Conservation (phyloP, 2,797 vertebrate species). For the Pipistrellus nathusii region DNA sequence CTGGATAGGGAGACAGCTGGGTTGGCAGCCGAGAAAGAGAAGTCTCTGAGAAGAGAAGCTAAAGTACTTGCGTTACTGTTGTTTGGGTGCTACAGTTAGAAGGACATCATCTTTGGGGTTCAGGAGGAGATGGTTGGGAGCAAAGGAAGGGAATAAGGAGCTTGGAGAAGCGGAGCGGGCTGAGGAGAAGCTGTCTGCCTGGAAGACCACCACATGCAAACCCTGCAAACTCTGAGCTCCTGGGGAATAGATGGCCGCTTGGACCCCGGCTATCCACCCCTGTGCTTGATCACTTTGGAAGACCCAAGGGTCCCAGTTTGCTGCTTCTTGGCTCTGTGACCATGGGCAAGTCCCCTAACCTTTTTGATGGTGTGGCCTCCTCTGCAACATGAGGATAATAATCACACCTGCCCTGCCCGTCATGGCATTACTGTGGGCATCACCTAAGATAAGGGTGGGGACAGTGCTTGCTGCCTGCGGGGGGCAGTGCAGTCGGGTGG, state of each 20-base stretch:
- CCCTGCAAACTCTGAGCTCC: neutral
- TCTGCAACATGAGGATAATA: neutral
- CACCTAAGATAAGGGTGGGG: neutral
- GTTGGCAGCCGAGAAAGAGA: neutral
- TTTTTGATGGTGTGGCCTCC: neutral
- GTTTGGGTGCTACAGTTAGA: neutral
- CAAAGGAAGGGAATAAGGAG: neutral
- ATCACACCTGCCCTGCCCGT: neutral
- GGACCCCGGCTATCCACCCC: neutral
- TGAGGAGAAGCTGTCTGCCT: neutral
- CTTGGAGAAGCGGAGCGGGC: neutral
- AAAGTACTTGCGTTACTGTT: neutral
- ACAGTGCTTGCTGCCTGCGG: neutral
- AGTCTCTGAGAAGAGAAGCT: neutral
- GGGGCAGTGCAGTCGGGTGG: neutral
- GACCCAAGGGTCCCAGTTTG: neutral
- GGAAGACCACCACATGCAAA: neutral
- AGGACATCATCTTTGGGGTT: neutral
- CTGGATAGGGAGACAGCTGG: too few relatives aligned
- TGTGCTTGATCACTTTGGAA: neutral
- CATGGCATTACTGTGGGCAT: rapidly evolving
- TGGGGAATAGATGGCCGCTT: neutral
- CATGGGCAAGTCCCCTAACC: neutral
- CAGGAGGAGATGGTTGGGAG: neutral
- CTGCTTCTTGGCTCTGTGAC: neutral